Evolutionary conservation across 2,797 vertebrate genomes (phyloP).

Genomic region (Brachyrhaphis roseni): DNA sequence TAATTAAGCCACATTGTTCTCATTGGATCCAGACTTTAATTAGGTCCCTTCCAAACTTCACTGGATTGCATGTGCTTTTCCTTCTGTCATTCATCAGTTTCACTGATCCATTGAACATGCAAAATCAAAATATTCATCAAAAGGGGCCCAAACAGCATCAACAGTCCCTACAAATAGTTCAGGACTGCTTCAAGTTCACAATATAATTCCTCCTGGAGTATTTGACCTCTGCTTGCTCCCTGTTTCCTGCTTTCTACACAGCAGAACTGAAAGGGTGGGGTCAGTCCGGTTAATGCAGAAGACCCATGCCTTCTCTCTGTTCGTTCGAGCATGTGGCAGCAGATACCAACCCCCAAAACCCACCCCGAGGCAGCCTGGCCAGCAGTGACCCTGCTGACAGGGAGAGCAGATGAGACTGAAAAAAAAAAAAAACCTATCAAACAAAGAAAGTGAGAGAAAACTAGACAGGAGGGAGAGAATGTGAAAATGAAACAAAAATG

Average conservation of each 20-base stretch:
- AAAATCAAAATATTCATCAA: neutral
- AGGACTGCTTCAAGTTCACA: conserved; percentile 15
- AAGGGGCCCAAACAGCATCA: conserved; percentile 7
- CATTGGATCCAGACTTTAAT: too few relatives aligned
- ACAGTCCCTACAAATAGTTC: conserved; percentile 20
- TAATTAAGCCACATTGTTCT: too few relatives aligned
- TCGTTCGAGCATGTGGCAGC: conserved; percentile 30
- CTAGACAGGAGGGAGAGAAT: conserved; percentile 20
- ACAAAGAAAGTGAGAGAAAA: conserved; percentile 14
- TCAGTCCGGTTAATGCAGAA: conserved; percentile 35
- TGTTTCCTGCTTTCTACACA: conserved; percentile 43
- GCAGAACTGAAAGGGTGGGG: conserved; percentile 25
- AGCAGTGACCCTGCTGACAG: conserved; percentile 36
- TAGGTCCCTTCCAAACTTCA: neutral
- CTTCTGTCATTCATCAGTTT: neutral
- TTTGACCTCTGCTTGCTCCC: conserved; percentile 50
- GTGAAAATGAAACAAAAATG: conserved; percentile 56
- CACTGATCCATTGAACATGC: neutral
- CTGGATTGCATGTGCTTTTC: neutral
- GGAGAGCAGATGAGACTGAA: conserved; percentile 10
- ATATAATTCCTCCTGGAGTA: conserved; percentile 34
- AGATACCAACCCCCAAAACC: neutral
- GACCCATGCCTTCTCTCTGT: conserved; percentile 14
- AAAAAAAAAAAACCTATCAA: conserved; percentile 19
- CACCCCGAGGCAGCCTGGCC: conserved; percentile 46